These are phyloP conservation scores for Galbula dea DNA, from an alignment of 2,113 vertebrate genomes.

Conservation along the genomic window DNA sequence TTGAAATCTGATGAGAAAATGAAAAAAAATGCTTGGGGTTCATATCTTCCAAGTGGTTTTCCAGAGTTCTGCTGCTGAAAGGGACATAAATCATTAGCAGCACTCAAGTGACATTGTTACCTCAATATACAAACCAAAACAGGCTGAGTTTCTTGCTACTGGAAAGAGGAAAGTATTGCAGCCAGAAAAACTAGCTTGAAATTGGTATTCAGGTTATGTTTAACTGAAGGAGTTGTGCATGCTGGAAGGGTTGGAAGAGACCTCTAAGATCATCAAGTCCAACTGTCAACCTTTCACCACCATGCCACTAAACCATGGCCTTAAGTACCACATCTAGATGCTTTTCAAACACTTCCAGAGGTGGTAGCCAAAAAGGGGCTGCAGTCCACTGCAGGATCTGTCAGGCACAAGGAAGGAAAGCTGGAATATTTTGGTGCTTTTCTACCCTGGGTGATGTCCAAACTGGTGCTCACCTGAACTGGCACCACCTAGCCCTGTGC, in stretches of 20 bases:
- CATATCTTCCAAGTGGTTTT: constrained; percentile 68
- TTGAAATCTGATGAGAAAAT: constrained; percentile 73
- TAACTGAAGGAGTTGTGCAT: accelerated
- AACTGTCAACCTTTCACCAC: no score
- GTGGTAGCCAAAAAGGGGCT: not conserved
- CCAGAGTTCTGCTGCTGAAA: constrained; percentile 61
- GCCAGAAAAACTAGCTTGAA: not conserved
- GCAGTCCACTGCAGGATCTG: not conserved
- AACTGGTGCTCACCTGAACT: not conserved
- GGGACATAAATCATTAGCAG: constrained; percentile 50
- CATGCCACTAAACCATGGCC: no score
- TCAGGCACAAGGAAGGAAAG: not conserved
- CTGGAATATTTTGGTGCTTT: not conserved
- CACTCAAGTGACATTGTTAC: not conserved
- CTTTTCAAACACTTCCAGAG: no score
- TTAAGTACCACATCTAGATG: no score
- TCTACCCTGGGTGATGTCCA: not conserved
- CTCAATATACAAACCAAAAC: constrained; percentile 7
- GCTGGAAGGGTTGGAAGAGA: no score
- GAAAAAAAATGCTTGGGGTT: constrained; percentile 56
- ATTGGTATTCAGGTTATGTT: not conserved
- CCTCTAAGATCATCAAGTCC: no score
- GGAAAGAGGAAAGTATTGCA: not conserved
- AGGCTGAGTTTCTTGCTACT: not conserved
- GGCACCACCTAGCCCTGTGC: not conserved